phyloP scores from a whole-genome alignment of 53 echinoderm and acorn worm species.

The Astropecten irregularis region DNA sequence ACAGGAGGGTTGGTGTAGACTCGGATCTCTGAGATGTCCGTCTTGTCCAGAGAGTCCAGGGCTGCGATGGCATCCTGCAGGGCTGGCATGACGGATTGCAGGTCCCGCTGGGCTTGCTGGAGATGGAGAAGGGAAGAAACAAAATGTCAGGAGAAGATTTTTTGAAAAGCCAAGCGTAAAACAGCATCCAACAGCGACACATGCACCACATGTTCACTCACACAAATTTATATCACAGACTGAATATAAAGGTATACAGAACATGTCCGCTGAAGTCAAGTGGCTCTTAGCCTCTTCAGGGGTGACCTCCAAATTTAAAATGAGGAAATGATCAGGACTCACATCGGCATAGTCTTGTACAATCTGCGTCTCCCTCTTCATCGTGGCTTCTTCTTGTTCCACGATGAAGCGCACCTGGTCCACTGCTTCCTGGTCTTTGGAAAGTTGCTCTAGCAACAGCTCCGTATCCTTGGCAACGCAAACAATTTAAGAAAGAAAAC shows the following conservation, averaged over 20 bases:
- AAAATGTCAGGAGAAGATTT: neutral
- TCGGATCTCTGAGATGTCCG: slow-evolving; percentile 97
- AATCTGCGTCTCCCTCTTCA: slow-evolving; percentile 95
- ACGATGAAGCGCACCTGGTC: slow-evolving; percentile 91
- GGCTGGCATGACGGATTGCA: slow-evolving; percentile 92
- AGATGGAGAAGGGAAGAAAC: neutral
- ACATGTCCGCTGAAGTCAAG: too few relatives aligned
- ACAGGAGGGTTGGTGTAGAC: slow-evolving; percentile 91
- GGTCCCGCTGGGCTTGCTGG: slow-evolving; percentile 95
- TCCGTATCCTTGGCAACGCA: slow-evolving; percentile 82
- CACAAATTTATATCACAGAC: too few relatives aligned
- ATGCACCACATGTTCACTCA: too few relatives aligned
- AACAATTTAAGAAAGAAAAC: neutral
- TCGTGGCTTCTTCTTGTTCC: slow-evolving; percentile 88
- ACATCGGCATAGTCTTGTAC: slow-evolving; percentile 98
- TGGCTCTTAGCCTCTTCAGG: too few relatives aligned
- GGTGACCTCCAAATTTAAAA: too few relatives aligned
- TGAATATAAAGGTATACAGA: too few relatives aligned
- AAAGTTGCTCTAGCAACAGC: slow-evolving; percentile 85
- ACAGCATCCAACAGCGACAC: too few relatives aligned
- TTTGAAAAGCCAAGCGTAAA: too few relatives aligned
- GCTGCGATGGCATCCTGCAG: slow-evolving; percentile 91
- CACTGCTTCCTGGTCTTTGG: slow-evolving; percentile 97
- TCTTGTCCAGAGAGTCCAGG: slow-evolving; percentile 90
- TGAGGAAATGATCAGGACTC: slow-evolving; percentile 50